phyloP scores from a whole-genome alignment of 1,140 invertebrate species.

The Microplitis demolitor region DNA sequence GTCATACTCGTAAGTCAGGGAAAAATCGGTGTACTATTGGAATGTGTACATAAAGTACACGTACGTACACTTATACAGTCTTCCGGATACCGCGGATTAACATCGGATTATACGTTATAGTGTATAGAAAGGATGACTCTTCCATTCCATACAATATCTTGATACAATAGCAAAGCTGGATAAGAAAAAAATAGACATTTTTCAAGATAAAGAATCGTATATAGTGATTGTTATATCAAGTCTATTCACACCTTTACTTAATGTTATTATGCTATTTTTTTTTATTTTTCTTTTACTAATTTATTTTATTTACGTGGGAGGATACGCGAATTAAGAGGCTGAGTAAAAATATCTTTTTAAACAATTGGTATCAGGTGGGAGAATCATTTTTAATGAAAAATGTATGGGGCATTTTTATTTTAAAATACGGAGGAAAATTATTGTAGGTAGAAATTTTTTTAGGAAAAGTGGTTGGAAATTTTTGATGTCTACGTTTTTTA shows the following conservation, averaged over 20 bases:
- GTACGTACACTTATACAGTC: neutral
- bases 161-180: conserved; percentile 40
- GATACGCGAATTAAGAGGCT: too few relatives aligned
- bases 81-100: conserved; percentile 42
- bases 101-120: conserved; percentile 41
- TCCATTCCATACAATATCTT: conserved; percentile 32
- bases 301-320: neutral
- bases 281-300: neutral
- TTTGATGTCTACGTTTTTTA: too few relatives aligned
- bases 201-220: conserved; percentile 48
- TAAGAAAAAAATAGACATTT: conserved; percentile 43
- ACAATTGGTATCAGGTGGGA: too few relatives aligned
- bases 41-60: neutral
- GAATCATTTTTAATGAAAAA: too few relatives aligned
- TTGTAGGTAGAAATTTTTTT: too few relatives aligned
- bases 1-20: too few relatives aligned
- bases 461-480: too few relatives aligned
- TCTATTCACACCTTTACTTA: conserved; percentile 9
- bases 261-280: neutral
- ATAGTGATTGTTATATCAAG: conserved; percentile 35
- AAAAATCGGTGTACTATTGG: too few relatives aligned
- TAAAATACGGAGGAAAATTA: too few relatives aligned
- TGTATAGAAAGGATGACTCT: conserved; percentile 35
- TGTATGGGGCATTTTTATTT: too few relatives aligned
- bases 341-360: too few relatives aligned